phyloP scores from a whole-genome alignment of 2,797 vertebrate species.

The Thunnus albacares region DNA sequence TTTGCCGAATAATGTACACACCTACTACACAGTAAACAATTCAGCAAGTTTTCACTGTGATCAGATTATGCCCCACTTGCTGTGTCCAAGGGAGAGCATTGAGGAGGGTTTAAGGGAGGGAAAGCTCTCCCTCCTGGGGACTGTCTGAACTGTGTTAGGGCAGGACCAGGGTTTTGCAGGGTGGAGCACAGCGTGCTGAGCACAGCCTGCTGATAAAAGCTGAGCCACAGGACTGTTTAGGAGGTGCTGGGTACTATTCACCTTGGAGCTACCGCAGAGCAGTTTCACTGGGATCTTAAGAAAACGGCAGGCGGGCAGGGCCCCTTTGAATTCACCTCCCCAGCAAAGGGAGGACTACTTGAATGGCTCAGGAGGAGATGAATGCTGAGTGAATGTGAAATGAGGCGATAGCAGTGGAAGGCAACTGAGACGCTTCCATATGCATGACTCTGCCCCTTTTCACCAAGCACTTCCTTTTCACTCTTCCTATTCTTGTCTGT shows the following conservation, averaged over 20 bases:
- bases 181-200: constrained; percentile 51
- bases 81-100: constrained; percentile 2
- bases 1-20: no score
- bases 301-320: constrained; percentile 56
- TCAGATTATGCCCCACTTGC: constrained; percentile 25
- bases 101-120: constrained; percentile 25
- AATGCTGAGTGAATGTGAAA: constrained; percentile 75
- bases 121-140: constrained; percentile 31
- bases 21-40: constrained; percentile 2
- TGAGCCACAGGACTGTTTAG: constrained; percentile 59
- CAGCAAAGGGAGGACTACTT: constrained; percentile 65
- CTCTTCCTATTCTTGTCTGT: constrained; percentile 58
- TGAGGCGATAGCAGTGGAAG: constrained; percentile 57
- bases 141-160: constrained; percentile 36
- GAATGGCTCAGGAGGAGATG: constrained; percentile 73
- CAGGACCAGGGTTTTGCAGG: constrained; percentile 27
- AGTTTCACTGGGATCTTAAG: constrained; percentile 72
- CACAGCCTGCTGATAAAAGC: constrained; percentile 59
- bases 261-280: constrained; percentile 51
- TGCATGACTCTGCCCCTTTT: constrained; percentile 70
- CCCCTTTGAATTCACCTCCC: constrained; percentile 67
- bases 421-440: constrained; percentile 63
- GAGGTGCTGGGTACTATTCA: constrained; percentile 55
- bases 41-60: constrained; percentile 19
- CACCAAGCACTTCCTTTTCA: constrained; percentile 50